Conservation (phyloP, 2,797 vertebrate species). For the Eremophila alpestris region DNA sequence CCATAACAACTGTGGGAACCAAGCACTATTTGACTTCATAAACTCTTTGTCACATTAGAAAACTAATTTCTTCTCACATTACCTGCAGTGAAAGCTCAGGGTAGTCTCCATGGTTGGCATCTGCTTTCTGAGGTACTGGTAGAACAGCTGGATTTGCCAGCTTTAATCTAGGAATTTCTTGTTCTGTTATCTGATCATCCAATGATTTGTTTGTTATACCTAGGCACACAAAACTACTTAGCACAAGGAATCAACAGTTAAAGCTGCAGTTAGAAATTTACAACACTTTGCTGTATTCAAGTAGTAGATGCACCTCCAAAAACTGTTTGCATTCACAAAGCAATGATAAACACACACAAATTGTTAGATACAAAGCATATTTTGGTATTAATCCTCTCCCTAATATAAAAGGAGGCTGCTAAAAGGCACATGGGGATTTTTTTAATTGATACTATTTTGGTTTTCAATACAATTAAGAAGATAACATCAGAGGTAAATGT, state of each 20-base stretch:
- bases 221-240: conserved; percentile 37
- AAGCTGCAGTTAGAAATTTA: background rate
- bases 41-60: background rate
- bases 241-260: background rate
- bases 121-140: conserved; percentile 74
- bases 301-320: background rate
- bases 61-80: background rate
- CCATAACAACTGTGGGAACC: background rate
- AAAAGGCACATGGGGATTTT: background rate
- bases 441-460: background rate
- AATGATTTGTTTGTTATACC: conserved; percentile 49
- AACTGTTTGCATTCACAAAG: background rate
- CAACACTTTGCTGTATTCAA: background rate
- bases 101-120: background rate
- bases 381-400: background rate
- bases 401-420: background rate
- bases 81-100: conserved; percentile 79
- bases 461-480: background rate
- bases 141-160: conserved; percentile 73
- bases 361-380: background rate
- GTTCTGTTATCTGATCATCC: conserved; percentile 55
- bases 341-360: background rate
- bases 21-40: background rate
- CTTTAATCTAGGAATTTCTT: conserved; percentile 68
- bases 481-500: background rate